These are phyloP conservation scores for Monoplex corrugatus DNA, from an alignment of 2,888 invertebrate species.

Conservation along the genomic window DNA sequence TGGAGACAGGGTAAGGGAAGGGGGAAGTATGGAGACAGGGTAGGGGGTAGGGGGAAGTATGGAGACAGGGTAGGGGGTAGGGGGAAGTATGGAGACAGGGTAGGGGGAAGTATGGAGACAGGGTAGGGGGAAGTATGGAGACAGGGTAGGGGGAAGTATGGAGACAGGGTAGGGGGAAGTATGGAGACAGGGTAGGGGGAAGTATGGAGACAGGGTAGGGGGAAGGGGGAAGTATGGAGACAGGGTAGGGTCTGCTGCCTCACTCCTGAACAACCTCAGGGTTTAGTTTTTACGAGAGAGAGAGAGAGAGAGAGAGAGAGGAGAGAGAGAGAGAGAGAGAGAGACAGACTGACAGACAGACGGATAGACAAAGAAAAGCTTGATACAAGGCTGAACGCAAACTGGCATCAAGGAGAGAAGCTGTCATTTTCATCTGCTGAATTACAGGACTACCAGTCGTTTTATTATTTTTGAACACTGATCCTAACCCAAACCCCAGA, in stretches of 20 bases:
- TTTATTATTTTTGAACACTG: no score
- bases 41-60: background rate
- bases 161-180: background rate
- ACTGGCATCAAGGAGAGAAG: no score
- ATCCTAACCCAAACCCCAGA: no score
- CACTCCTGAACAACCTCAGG: no score
- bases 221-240: background rate
- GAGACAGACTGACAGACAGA: constrained; percentile 48
- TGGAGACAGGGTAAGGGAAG: constrained; percentile 12
- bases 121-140: background rate
- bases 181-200: background rate
- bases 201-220: background rate
- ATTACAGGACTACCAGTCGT: no score
- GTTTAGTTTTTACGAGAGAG: no score
- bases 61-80: background rate
- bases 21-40: background rate
- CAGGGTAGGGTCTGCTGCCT: no score
- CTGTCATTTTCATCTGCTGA: no score
- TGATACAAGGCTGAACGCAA: no score
- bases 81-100: background rate
- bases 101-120: constrained; percentile 36
- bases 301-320: constrained; percentile 15
- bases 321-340: constrained; percentile 41
- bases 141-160: background rate
- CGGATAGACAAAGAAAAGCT: constrained; percentile 40